Conservation (phyloP, 2,113 vertebrate species). For the Istiophorus platypterus region DNA sequence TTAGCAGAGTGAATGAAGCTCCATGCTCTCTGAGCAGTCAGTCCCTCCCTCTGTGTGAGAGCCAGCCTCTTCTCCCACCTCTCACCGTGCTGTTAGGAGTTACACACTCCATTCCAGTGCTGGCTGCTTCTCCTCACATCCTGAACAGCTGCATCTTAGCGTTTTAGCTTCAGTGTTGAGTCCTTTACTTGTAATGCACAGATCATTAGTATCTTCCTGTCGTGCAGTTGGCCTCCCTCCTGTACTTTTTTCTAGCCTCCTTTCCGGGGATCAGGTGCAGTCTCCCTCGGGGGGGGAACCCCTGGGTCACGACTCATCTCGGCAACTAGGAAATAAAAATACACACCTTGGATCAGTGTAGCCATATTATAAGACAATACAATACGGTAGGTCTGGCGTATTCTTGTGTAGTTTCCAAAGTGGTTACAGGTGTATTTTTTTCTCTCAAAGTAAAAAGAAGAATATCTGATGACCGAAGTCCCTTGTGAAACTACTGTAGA, state of each 20-base stretch:
- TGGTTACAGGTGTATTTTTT: background rate
- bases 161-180: conserved; percentile 1
- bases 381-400: background rate
- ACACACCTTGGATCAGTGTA: conserved; percentile 10
- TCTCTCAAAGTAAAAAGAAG: background rate
- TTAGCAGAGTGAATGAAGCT: conserved; percentile 80
- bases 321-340: conserved; percentile 18
- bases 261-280: conserved; percentile 58
- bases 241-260: conserved; percentile 12
- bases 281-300: conserved; percentile 36
- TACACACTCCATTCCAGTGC: conserved; percentile 44
- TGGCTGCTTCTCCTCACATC: conserved; percentile 21
- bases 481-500: background rate
- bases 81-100: conserved; percentile 56
- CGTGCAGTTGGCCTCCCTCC: background rate
- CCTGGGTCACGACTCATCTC: conserved; percentile 22
- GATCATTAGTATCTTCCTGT: background rate
- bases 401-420: background rate
- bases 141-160: conserved; percentile 27
- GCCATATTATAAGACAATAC: conserved; percentile 1
- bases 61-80: conserved; percentile 76
- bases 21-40: conserved; percentile 75
- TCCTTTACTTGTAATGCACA: background rate
- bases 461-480: background rate
- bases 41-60: conserved; percentile 68